A percentile compares a stretch with the other conserved stretches of the same genome.
Evolutionary conservation across 2,888 invertebrate genomes (phyloP).

Genomic region (Lamellibrachia satsuma): DNA sequence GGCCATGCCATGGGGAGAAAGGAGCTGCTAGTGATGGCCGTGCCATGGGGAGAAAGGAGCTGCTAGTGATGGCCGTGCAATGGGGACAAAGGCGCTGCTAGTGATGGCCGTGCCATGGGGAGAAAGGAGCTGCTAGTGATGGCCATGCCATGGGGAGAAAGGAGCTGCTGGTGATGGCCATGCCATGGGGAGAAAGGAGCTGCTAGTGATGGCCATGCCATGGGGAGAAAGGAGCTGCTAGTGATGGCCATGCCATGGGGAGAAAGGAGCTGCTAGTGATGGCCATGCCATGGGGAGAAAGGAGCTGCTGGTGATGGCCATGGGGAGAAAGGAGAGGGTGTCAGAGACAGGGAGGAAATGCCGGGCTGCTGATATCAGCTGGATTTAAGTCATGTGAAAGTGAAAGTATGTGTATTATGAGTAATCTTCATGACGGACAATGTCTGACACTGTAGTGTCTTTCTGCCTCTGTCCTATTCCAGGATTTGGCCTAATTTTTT

Average conservation of each 20-base stretch:
- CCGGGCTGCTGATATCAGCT: neutral
- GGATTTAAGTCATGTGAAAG: neutral
- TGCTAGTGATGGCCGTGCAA: neutral
- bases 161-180: neutral
- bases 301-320: neutral
- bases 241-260: neutral
- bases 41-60: neutral
- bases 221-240: neutral
- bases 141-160: neutral
- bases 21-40: neutral
- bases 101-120: neutral
- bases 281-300: neutral
- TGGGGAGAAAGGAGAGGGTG: neutral
- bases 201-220: neutral
- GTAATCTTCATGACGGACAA: neutral
- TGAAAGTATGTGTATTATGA: neutral
- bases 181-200: neutral
- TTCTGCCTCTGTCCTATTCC: neutral
- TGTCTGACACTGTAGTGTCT: neutral
- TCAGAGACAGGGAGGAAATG: neutral
- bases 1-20: neutral
- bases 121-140: neutral
- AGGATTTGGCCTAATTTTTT: too few relatives aligned
- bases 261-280: neutral
- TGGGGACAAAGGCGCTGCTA: neutral